Evolutionary conservation across 2,888 invertebrate species (phyloP), one percentile per base, ranked within the genome.

Genomic region (Pogonocherus hispidulus): DNA sequence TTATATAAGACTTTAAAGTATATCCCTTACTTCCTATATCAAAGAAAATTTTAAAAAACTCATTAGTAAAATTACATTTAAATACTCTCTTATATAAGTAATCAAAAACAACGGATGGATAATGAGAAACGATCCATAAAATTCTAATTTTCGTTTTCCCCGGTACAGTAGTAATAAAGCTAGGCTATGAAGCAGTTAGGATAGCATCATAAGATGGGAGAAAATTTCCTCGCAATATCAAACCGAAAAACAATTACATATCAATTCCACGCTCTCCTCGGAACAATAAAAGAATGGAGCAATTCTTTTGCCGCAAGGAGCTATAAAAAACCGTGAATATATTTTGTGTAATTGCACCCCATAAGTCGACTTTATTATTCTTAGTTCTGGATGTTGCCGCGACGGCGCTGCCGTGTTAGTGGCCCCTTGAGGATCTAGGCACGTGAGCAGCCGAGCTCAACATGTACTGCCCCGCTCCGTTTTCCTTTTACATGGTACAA

Each of bases 271-370:
- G 73, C 76, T 80, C 84, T 82, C 84, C 77, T 80, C 78, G 84
- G 84, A 79, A 82, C 84, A 83, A 85, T 86, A 86, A 86, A 86
- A 84, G 86, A 84, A 84, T 83, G 84, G 83, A 82, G 83, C 83
- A 82, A 83, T 84, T 84, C 82, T 80, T 82, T 82, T 77, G 85
- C 86, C 86, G 84, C 86, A 86, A 86, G 86, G 86, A 84, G 84
- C 84, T 77, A 85, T 86, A 86, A 86, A 86, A 86, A 85, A 85
- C 84, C 85, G 85, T 85, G 86, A 86, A 86, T 86, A 85, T 85
- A 85, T 85, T 85, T 85, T 84, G 85, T 85, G 85, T 86, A 86
- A 86, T 86, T 86, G 86, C 83, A 80, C 84, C 76, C 83, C 85
- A 84, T 85, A 85, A 85, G 85, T 85, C 84, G 85, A 83, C 82